Base-by-base conservation (phyloP, 2,797 vertebrate genomes). In the Sphaeramia orbicularis region DNA sequence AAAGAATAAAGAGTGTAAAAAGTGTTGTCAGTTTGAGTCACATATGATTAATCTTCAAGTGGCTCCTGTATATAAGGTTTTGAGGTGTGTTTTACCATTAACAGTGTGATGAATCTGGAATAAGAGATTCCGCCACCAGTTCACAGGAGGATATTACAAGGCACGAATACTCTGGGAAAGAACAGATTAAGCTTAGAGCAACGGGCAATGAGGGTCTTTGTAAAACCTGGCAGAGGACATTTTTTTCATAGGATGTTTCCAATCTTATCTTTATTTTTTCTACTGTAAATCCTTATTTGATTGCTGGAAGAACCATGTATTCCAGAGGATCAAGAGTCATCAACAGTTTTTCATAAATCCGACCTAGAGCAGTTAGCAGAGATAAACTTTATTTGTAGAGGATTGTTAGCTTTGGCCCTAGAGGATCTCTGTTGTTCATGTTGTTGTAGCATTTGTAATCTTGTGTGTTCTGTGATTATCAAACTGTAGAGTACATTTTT, bases 201-300 rank as follows among this genome's bases (percentile, higher is more conserved):
- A 5, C 63, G 42, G 45, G 53, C 68, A 74, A 78, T 65, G 35
- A 68, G 15, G 53, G 50, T 78, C 41, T 76, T 64, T 62, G 10
- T 45, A 57, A 68, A 68, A 60, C 8, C 52, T 47, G 78, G 56
- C 59, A 62, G 84, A 70, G 63, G 78, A 91, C 80, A 21, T 63
- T 84, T 86, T 53, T 73, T 80, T 80, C 69, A 67, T 57, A 68
- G 77, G 65, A 81, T 70, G 73, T 83, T 70, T 82, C 41, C 44
- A 55, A 57, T 81, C 11, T 45, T 55, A 81, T 78, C 49, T 76
- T 80, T 64, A 38, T 74, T 83, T 76, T 87, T 91, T 86, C 21
- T 83, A 88, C 76, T 81, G 48, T 74, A 74, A 81, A 82, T 83
- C 82, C 65, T 74, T 76, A 55, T 86, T 89, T 87, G 81, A 83